phyloP scores from a whole-genome alignment of 1,140 invertebrate genomes.

The Drosophila tropicalis region DNA sequence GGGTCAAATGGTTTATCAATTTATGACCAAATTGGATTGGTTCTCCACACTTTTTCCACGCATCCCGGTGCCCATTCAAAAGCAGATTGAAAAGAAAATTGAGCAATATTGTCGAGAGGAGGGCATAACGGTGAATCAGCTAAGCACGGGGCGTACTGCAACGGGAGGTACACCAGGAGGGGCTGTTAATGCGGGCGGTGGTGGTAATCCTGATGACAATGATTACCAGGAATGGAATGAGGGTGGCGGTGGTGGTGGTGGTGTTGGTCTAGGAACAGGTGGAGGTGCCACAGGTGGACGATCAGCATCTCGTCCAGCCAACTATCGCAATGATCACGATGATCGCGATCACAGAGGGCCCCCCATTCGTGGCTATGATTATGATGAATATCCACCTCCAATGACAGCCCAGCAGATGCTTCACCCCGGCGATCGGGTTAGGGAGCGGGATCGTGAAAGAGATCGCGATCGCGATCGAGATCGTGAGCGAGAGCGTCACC shows the following conservation, averaged over 20 bases:
- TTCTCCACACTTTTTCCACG: conserved; percentile 99
- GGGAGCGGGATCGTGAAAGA: conserved; percentile 29
- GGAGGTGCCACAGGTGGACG: conserved; percentile 11
- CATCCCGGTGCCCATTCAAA: conserved; percentile 99
- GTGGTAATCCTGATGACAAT: conserved; percentile 29
- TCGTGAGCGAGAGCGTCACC: conserved; percentile 44
- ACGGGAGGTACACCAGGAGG: conserved; percentile 13
- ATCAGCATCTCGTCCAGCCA: conserved; percentile 40
- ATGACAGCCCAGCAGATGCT: conserved; percentile 22
- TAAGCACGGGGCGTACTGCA: conserved; percentile 52
- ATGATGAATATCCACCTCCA: conserved; percentile 51
- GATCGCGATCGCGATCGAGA: conserved; percentile 50
- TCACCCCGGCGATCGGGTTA: conserved; percentile 30
- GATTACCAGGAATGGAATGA: conserved; percentile 57
- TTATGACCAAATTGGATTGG: conserved; percentile 98
- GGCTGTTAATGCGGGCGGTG: neutral
- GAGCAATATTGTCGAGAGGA: conserved; percentile 84
- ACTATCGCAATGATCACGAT: conserved; percentile 76
- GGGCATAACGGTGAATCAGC: conserved; percentile 65
- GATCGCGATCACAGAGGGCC: conserved; percentile 63
- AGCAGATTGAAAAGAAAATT: conserved; percentile 91
- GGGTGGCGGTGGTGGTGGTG: neutral
- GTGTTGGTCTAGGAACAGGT: neutral
- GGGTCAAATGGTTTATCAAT: conserved; percentile 96
- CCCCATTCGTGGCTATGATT: conserved; percentile 57